Evolutionary conservation across 2,113 vertebrate species (phyloP), one percentile per base, ranked within the genome.

Genomic region (Amia ocellicauda): DNA sequence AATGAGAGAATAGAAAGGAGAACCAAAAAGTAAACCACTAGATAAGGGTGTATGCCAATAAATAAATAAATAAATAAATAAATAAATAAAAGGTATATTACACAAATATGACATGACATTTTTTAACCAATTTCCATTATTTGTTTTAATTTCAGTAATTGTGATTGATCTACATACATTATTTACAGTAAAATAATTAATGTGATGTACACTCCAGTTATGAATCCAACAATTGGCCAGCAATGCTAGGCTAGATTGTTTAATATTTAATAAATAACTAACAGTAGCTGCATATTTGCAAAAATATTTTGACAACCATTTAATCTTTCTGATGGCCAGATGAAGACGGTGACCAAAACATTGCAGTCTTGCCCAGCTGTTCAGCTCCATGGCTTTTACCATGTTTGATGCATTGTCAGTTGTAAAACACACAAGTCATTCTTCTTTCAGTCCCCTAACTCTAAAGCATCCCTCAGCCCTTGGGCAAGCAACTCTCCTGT

Each of bases 281-380:
- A n/a, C n/a, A n/a, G n/a, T n/a, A n/a, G n/a, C n/a, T n/a, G n/a
- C n/a, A 55, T 31, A 20, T 8, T 7, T 40, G 27, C n/a, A 16
- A 51, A 22, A 45, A 23, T 7, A 10, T 26, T 26, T 45, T 41
- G 14, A 14, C 7, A n/a, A 49, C 19, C 26, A 28, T 24, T 26
- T 19, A 26, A 43, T 57, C 67, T 51, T 52, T 57, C 60, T 53
- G 57, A 58, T 58, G 7, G 55, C 67, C 27, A 22, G 55, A 52
- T 58, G 45, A 8, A 69, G 54, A 23, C 31, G 26, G 3, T 45
- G 66, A 9, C 59, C 24, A 26, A 68, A 62, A 43, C 52, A 62
- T 28, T 62, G 51, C 27, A 62, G 60, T 23, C 53, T 24, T 20
- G 36, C 62, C 67, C 60, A 69, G 7, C 16, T 29, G n/a, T 67